phyloP scores from a whole-genome alignment of 2,113 vertebrate genomes.

The Nyctereutes procyonoides region DNA sequence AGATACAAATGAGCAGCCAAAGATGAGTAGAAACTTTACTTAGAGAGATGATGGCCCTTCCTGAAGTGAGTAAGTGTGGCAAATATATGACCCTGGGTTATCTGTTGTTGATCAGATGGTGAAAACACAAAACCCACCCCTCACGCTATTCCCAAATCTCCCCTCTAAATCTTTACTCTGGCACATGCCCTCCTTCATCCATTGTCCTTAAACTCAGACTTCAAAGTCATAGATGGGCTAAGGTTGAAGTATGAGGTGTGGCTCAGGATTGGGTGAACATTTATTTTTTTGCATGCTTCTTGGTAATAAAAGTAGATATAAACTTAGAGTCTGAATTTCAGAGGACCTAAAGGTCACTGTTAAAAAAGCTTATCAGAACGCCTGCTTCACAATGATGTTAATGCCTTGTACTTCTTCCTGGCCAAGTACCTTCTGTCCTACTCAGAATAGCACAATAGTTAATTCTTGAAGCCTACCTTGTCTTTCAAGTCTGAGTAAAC shows the following conservation, averaged over 20 bases:
- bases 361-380: neutral
- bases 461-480: neutral
- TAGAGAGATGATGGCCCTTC: neutral
- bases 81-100: neutral
- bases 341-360: neutral
- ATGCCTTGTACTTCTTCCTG: neutral
- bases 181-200: neutral
- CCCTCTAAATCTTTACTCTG: neutral
- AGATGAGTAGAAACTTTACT: neutral
- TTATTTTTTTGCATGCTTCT: neutral
- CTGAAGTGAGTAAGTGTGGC: neutral
- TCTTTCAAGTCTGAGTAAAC: neutral
- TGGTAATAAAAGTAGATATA: neutral
- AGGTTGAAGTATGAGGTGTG: neutral
- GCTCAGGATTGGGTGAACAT: neutral
- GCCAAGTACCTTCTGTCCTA: neutral
- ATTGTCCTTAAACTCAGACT: neutral
- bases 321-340: neutral
- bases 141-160: neutral
- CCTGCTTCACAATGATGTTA: neutral
- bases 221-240: neutral
- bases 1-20: neutral
- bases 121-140: too few species aligned
- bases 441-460: neutral
- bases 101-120: neutral